Percentiles rank a stretch among this genome's conserved stretches.
Conservation (phyloP, 2,113 vertebrate genomes). For the Salminus brasiliensis region DNA sequence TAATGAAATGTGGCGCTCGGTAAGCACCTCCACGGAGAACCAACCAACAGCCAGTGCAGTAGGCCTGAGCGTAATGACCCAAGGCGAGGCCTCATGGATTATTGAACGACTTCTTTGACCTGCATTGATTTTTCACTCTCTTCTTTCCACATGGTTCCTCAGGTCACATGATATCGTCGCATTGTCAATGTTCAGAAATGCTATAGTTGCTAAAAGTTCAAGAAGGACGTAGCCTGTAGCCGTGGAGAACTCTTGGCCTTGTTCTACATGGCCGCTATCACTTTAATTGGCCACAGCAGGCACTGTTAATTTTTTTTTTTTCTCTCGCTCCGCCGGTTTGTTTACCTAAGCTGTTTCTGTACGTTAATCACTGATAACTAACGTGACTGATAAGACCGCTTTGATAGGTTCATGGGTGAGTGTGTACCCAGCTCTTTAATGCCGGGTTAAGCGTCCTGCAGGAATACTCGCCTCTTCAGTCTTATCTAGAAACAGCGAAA, state of each 20-base stretch:
- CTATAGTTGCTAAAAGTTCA: neutral
- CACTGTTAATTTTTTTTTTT: neutral
- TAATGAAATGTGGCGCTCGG: too few relatives aligned
- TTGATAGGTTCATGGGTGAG: conserved; percentile 7
- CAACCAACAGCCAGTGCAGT: too few relatives aligned
- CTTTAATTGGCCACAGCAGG: neutral
- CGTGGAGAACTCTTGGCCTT: neutral
- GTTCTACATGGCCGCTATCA: neutral
- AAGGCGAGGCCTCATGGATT: neutral
- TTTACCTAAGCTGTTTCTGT: conserved; percentile 37
- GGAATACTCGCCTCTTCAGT: neutral
- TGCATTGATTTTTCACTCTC: neutral
- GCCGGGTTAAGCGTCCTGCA: neutral
- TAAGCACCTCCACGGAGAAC: too few relatives aligned
- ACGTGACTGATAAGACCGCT: conserved; percentile 14
- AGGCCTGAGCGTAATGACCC: neutral
- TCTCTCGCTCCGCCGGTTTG: neutral
- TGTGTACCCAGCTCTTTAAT: neutral
- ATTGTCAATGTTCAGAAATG: neutral
- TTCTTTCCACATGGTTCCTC: neutral
- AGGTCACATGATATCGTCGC: neutral
- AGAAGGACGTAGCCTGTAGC: neutral
- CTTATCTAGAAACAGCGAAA: conserved; percentile 5
- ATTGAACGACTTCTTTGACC: neutral
- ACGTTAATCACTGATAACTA: neutral